Evolutionary conservation across 2,113 vertebrate species (phyloP).

Genomic region (Microcebus griseorufus): DNA sequence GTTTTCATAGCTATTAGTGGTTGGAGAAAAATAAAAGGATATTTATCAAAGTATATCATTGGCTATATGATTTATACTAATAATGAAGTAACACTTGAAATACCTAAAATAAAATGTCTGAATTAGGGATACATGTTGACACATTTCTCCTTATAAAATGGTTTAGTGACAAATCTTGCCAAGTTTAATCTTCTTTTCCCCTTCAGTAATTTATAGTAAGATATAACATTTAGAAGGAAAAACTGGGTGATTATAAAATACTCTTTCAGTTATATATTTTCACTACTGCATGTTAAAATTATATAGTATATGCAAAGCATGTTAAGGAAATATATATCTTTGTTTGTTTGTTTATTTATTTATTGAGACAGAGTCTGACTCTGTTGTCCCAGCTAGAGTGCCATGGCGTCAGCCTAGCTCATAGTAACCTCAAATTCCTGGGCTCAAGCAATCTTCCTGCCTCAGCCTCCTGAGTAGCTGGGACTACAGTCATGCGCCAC

Average conservation of each 20-base stretch:
- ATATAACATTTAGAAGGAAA: neutral
- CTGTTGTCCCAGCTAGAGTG: too few relatives aligned
- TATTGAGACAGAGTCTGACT: too few relatives aligned
- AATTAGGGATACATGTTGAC: neutral
- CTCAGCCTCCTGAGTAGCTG: too few relatives aligned
- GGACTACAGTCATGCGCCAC: too few relatives aligned
- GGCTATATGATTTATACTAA: neutral
- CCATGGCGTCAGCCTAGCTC: too few relatives aligned
- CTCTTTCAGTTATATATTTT: neutral
- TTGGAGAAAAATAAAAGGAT: neutral
- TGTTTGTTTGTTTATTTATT: too few relatives aligned
- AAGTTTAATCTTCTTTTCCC: neutral
- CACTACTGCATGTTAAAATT: neutral
- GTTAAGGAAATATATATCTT: neutral
- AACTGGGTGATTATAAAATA: neutral
- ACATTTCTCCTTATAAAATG: neutral
- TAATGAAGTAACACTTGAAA: neutral
- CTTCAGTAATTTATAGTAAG: neutral
- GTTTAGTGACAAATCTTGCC: neutral
- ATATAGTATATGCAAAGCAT: neutral
- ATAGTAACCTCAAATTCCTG: too few relatives aligned
- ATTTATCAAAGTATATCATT: neutral
- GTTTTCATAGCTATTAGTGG: neutral
- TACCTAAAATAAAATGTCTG: neutral
- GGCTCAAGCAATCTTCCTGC: too few relatives aligned